These are phyloP conservation scores for Sisyra nigra DNA, from an alignment of 2,888 invertebrate species.

Conservation along the genomic window DNA sequence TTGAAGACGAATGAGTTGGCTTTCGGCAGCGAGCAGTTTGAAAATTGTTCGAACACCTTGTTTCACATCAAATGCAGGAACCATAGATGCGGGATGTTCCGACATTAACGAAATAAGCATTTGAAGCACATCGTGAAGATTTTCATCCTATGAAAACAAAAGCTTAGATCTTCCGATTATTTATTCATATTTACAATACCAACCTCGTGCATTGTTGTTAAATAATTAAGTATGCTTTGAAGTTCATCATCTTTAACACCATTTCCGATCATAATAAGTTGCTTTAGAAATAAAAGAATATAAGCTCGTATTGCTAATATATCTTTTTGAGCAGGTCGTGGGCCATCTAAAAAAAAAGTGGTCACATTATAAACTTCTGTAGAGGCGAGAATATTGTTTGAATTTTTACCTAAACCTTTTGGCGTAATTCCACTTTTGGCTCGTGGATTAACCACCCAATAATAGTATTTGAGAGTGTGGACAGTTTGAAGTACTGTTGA, in stretches of 20 bases:
- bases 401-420: constrained; percentile 84
- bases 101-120: constrained; percentile 95
- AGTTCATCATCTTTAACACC: constrained; percentile 98
- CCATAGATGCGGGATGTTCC: constrained; percentile 97
- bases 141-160: constrained; percentile 64
- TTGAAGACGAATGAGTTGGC: constrained; percentile 89
- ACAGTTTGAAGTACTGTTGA: constrained; percentile 96
- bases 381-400: too few relatives aligned
- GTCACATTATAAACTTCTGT: too few relatives aligned
- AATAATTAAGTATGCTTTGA: constrained; percentile 93
- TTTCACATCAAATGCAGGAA: constrained; percentile 96
- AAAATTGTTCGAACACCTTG: constrained; percentile 93
- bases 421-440: constrained; percentile 90
- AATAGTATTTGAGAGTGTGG: constrained; percentile 97
- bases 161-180: neutral
- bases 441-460: constrained; percentile 95
- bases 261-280: constrained; percentile 90
- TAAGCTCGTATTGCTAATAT: constrained; percentile 88
- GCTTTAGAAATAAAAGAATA: constrained; percentile 88
- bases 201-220: constrained; percentile 96
- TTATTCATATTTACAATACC: constrained; percentile 13
- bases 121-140: constrained; percentile 93
- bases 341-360: constrained; percentile 55
- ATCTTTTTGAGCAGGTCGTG: constrained; percentile 85
- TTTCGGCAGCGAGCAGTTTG: constrained; percentile 89